A percentile compares a stretch with the other conserved stretches of the same genome.
Conservation (phyloP, 2,113 vertebrate species). For the Rhagologus leucostigma region DNA sequence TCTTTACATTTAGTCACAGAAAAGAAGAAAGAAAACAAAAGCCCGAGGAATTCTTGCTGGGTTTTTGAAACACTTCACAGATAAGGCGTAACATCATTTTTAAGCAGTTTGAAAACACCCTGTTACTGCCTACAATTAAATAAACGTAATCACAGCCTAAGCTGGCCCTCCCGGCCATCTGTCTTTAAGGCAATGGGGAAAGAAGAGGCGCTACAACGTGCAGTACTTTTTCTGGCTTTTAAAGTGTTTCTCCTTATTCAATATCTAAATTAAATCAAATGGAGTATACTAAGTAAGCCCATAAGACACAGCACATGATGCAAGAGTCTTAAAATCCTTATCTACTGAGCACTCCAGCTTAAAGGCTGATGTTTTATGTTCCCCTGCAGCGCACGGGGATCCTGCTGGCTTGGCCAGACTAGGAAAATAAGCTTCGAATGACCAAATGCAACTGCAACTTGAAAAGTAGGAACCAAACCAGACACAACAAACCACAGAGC, state of each 20-base stretch:
- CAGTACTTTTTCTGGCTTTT: conserved; percentile 68
- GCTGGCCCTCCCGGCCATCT: conserved; percentile 49
- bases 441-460: conserved; percentile 79
- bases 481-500: conserved; percentile 89
- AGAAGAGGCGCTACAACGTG: neutral
- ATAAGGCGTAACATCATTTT: neutral
- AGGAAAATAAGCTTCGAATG: conserved; percentile 79
- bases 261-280: conserved; percentile 81
- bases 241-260: conserved; percentile 76
- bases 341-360: conserved; percentile 70
- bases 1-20: neutral
- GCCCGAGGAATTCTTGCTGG: neutral
- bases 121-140: conserved; percentile 1
- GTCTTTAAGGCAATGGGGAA: neutral
- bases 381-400: conserved; percentile 74
- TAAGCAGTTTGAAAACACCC: conserved; percentile 8
- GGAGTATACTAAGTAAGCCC: conserved; percentile 72
- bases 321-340: conserved; percentile 76
- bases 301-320: conserved; percentile 71
- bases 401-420: conserved; percentile 81
- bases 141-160: conserved; percentile 2
- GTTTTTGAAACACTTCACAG: neutral
- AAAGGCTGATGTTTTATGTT: conserved; percentile 71
- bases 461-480: conserved; percentile 81
- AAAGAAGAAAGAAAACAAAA: neutral